Conservation (phyloP, 92 coral and sea anemone genomes). For the Siderastrea radians region DNA sequence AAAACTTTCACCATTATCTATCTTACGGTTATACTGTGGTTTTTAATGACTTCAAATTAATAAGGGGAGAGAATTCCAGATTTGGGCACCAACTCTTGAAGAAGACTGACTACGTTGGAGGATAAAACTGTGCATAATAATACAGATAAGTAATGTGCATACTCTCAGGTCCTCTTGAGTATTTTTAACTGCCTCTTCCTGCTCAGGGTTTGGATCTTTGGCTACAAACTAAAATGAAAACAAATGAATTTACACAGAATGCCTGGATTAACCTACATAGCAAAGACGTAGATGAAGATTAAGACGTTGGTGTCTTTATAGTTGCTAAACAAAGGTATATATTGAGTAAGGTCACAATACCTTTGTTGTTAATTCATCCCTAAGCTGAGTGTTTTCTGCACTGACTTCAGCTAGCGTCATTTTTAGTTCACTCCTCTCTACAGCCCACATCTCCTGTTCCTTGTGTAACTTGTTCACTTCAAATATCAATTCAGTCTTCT, state of each 20-base stretch:
- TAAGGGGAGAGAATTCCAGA: too few relatives aligned
- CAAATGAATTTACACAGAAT: neutral
- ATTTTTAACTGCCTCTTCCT: conserved; percentile 41
- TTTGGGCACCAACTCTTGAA: too few relatives aligned
- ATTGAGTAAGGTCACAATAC: neutral
- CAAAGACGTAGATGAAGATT: too few relatives aligned
- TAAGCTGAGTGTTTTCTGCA: conserved; percentile 78
- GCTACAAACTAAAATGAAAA: neutral
- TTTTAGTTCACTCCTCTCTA: conserved; percentile 76
- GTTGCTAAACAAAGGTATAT: too few relatives aligned
- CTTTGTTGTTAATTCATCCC: conserved; percentile 41
- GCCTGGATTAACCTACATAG: too few relatives aligned
- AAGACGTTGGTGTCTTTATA: too few relatives aligned
- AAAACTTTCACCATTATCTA: too few relatives aligned
- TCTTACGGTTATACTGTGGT: too few relatives aligned
- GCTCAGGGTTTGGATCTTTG: conserved; percentile 12
- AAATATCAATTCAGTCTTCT: conserved; percentile 59
- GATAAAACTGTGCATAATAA: neutral
- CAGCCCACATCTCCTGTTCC: conserved; percentile 64
- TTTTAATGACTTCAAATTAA: too few relatives aligned
- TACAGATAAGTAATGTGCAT: neutral
- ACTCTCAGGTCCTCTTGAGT: conserved; percentile 22
- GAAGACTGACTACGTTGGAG: neutral
- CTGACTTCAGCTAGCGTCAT: conserved; percentile 82
- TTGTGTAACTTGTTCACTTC: conserved; percentile 66